Conservation (phyloP, 2,888 invertebrate species). For the Lagria hirta region DNA sequence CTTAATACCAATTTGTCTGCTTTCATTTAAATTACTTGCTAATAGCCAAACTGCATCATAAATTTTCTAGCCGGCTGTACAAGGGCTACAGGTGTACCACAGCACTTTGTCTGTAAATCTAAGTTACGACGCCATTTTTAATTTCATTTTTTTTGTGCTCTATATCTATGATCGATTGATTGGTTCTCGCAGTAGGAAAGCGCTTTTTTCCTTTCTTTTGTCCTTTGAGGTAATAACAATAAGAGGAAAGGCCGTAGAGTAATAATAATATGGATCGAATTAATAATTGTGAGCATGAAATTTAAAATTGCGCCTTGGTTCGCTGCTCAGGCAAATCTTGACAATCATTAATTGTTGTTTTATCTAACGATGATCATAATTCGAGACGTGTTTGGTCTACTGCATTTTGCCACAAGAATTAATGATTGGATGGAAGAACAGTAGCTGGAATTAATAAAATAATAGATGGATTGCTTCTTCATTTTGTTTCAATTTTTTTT, state of each 20-base stretch:
- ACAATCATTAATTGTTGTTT: slow-evolving; percentile 41
- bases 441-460: slow-evolving; percentile 46
- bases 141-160: no score
- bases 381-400: slow-evolving; percentile 32
- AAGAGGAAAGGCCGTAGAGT: slow-evolving; percentile 28
- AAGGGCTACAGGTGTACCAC: no score
- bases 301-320: slow-evolving; percentile 51
- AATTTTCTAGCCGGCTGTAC: no score
- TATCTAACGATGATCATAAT: slow-evolving; percentile 39
- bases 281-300: slow-evolving; percentile 54
- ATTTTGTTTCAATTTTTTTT: slow-evolving; percentile 37
- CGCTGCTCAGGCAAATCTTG: slow-evolving; percentile 40
- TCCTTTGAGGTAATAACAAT: slow-evolving; percentile 15
- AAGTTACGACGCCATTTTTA: no score
- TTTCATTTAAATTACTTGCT: no score
- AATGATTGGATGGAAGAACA: slow-evolving; percentile 46
- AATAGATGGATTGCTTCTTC: slow-evolving; percentile 39
- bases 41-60: no score
- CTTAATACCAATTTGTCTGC: no score
- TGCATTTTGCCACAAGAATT: slow-evolving; percentile 43
- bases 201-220: slow-evolving; percentile 12
- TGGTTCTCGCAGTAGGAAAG: slow-evolving; percentile 15
- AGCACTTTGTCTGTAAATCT: no score
- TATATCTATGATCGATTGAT: slow-evolving; percentile 11
- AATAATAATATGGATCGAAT: slow-evolving; percentile 52